phyloP scores from a whole-genome alignment of 2,888 invertebrate species.

The Erebia ligea region DNA sequence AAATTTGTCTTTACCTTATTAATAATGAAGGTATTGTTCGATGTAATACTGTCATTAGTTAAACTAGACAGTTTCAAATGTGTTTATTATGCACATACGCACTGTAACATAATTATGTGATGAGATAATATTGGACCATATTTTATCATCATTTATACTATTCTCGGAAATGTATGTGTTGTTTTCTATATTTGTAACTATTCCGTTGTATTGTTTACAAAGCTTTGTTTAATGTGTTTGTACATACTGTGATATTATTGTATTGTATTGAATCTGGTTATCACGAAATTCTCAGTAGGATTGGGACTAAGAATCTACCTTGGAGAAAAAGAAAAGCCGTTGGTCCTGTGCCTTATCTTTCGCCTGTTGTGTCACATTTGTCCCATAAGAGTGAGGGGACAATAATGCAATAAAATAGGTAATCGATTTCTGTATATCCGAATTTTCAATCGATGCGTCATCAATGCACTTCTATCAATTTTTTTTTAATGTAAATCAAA shows the following conservation, averaged over 20 bases:
- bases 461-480: constrained; percentile 7
- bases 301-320: too few species aligned
- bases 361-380: too few species aligned
- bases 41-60: constrained; percentile 71
- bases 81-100: constrained; percentile 66
- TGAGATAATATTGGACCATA: constrained; percentile 38
- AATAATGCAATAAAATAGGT: neutral
- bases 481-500: neutral
- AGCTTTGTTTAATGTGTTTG: neutral
- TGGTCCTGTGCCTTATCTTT: too few species aligned
- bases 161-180: constrained; percentile 17
- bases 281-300: too few species aligned
- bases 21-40: constrained; percentile 58
- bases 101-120: constrained; percentile 46
- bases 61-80: constrained; percentile 70
- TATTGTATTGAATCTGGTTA: too few species aligned
- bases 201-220: neutral
- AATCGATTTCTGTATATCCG: constrained; percentile 7
- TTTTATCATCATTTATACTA: constrained; percentile 15
- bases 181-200: neutral
- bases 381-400: too few species aligned
- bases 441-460: constrained; percentile 7
- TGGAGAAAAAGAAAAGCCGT: too few species aligned
- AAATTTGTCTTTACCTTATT: constrained; percentile 22
- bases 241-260: neutral